phyloP scores from a whole-genome alignment of 1,140 invertebrate species.

The Drusus annulatus region DNA sequence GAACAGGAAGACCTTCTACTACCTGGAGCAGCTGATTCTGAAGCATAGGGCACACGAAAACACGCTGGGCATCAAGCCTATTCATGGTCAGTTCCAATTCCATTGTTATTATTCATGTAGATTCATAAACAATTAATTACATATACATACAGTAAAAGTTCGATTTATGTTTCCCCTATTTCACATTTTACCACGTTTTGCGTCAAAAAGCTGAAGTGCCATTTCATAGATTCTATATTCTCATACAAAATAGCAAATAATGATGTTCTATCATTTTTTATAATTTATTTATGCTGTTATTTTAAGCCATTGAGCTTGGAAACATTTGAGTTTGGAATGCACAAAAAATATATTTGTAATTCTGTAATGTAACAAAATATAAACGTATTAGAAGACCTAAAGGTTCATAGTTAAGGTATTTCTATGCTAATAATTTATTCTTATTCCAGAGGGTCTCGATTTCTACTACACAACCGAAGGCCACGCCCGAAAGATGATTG shows the following conservation, averaged over 20 bases:
- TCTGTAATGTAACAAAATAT: no score
- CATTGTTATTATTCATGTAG: background rate
- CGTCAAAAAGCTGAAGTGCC: no score
- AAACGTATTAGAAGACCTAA: no score
- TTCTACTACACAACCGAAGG: slow-evolving; percentile 95
- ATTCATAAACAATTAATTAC: no score
- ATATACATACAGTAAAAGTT: no score
- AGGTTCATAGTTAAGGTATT: background rate
- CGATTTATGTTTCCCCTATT: no score
- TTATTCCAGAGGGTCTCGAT: slow-evolving; percentile 88
- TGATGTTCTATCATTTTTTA: background rate
- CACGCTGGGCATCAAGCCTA: slow-evolving; percentile 94
- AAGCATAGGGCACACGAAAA: slow-evolving; percentile 95
- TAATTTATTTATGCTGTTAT: background rate
- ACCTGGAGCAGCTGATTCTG: slow-evolving; percentile 97
- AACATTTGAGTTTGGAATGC: no score
- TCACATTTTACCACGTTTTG: no score
- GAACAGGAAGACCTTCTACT: slow-evolving; percentile 99
- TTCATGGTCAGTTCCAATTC: slow-evolving; percentile 78
- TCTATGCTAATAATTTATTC: background rate
- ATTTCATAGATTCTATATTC: no score
- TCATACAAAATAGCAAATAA: no score
- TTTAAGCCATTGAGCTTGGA: background rate
- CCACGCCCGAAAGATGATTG: slow-evolving; percentile 95
- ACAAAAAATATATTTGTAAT: no score